phyloP scores from a whole-genome alignment of 2,113 vertebrate genomes.

The Steatornis caripensis region DNA sequence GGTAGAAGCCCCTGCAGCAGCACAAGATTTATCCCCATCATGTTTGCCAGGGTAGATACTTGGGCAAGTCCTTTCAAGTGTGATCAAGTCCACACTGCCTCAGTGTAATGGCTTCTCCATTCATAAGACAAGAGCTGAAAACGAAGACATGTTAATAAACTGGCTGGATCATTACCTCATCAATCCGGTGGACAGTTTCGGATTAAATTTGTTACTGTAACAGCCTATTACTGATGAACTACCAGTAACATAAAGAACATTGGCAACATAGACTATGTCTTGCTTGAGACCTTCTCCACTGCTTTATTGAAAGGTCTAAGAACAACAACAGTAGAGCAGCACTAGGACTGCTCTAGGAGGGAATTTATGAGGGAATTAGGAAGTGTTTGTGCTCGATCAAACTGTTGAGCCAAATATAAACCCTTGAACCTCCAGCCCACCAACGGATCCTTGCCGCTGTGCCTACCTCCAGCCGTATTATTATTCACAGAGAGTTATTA shows the following conservation, averaged over 20 bases:
- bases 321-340: background rate
- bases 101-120: background rate
- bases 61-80: background rate
- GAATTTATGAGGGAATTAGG: background rate
- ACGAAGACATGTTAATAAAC: background rate
- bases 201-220: background rate
- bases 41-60: fast-evolving
- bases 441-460: background rate
- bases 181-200: background rate
- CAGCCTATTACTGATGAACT: background rate
- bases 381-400: background rate
- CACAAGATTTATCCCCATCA: background rate
- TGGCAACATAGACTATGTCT: background rate
- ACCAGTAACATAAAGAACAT: background rate
- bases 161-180: background rate
- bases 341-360: background rate
- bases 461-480: background rate
- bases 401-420: background rate
- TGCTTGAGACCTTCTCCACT: background rate
- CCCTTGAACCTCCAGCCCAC: background rate
- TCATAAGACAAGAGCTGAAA: background rate
- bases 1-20: background rate
- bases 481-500: background rate
- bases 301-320: background rate
- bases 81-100: background rate